Evolutionary conservation across 2,797 vertebrate species (phyloP), one percentile per base, ranked within the genome.

Genomic region (Rhinoraja longicauda): DNA sequence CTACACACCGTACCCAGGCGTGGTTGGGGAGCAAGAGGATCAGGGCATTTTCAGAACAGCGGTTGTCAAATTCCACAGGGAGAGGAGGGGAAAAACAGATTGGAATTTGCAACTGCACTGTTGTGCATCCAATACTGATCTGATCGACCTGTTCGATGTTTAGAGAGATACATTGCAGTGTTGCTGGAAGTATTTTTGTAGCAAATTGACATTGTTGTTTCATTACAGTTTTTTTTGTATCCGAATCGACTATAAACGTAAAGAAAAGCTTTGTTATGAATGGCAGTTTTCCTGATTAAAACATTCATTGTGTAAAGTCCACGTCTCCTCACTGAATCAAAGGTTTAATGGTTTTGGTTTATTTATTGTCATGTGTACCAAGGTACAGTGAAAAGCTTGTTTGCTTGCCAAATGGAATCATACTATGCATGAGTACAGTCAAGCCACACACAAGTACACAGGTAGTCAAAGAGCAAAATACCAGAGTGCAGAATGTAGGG

Each of bases 161-260:
- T 36, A 73, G 8, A 62, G 57, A 72, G 90, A 45, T 36, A 32
- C 8, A 53, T 91, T 29, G 24, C 70, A 26, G 70, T 92, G 90
- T 73, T 73, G 90, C 90, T 92, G 45, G 72, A 73, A 53, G 70
- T 92, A 92, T 92, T 92, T 92, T 92, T 92, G 90, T 92, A 92
- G 90, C 70, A 75, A 92, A 92, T 73, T 73, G 70, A 53, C 36
- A 73, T 92, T 92, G 90, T 73, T 36, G 90, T 53, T 53, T 73
- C 36, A 73, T 21, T 92, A 91, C 79, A 72, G 70, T 92, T 73
- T 92, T 90, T 90, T 92, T 92, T 92, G 90, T 92, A 92, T 72
- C 90, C 45, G 29, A 92, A 73, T 73, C 26, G 26, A 92, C 67
- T 73, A 70, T 75, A 92, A 92, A 92, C 15, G 6, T 92, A 45